Conservation (phyloP, 2,113 vertebrate species). For the Scartelaos histophorus region DNA sequence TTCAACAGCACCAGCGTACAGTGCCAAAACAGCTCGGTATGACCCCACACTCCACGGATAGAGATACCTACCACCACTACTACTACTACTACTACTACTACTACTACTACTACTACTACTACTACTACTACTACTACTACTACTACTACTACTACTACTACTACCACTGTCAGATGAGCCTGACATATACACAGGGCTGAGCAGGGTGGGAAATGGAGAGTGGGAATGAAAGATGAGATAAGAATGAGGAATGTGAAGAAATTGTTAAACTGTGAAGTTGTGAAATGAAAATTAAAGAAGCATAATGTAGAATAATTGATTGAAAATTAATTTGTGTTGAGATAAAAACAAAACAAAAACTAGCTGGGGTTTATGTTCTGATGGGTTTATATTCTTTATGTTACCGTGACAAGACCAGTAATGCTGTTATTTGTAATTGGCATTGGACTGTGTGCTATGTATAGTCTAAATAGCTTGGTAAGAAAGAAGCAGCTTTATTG, state of each 20-base stretch:
- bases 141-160: too few relatives aligned
- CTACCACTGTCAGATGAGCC: slow-evolving; percentile 60
- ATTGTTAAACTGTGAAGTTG: background rate
- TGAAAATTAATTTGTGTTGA: background rate
- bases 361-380: too few relatives aligned
- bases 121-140: too few relatives aligned
- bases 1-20: slow-evolving; percentile 99
- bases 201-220: slow-evolving; percentile 19
- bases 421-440: background rate
- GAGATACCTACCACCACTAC: slow-evolving; percentile 53
- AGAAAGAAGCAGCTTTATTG: background rate
- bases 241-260: background rate
- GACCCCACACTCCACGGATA: slow-evolving; percentile 58
- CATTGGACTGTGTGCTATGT: background rate
- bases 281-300: background rate
- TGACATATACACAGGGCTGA: slow-evolving; percentile 42
- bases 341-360: background rate
- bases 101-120: too few relatives aligned
- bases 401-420: too few relatives aligned
- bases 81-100: too few relatives aligned
- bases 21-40: slow-evolving; percentile 98
- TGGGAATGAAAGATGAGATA: background rate
- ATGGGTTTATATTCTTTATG: background rate
- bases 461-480: background rate
- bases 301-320: background rate